Conservation (phyloP, 2,888 invertebrate species). For the Minunthozetes semirufus region DNA sequence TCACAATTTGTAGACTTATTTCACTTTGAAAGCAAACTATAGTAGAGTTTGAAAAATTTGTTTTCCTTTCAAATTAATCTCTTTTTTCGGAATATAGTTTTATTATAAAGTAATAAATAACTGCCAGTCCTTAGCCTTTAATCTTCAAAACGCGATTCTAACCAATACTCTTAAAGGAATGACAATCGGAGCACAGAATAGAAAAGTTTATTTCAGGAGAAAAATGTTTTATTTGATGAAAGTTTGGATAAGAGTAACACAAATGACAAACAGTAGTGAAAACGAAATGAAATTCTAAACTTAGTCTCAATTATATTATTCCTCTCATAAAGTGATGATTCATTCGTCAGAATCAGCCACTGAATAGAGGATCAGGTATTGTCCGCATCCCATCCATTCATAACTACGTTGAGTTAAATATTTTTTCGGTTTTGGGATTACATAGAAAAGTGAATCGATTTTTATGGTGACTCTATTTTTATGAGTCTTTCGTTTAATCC, state of each 20-base stretch:
- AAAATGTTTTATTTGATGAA: slow-evolving; percentile 3
- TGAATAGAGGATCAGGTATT: neutral
- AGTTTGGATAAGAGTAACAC: neutral
- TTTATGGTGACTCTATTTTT: too few species aligned
- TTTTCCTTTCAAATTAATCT: slow-evolving; percentile 12
- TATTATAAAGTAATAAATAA: slow-evolving; percentile 20
- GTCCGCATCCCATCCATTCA: neutral
- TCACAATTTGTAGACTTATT: neutral
- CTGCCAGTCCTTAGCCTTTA: slow-evolving; percentile 18
- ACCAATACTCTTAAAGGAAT: neutral
- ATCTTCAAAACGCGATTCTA: neutral
- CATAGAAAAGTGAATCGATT: neutral
- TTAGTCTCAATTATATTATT: slow-evolving; percentile 3
- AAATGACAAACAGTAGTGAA: neutral
- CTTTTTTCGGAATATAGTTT: slow-evolving; percentile 4
- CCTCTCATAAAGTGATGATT: neutral
- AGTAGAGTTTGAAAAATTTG: slow-evolving; percentile 27
- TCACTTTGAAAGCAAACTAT: neutral
- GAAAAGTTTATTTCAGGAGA: neutral
- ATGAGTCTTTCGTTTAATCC: neutral
- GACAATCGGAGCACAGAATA: neutral
- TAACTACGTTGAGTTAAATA: too few species aligned
- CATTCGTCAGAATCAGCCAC: neutral
- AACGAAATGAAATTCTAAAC: slow-evolving; percentile 1
- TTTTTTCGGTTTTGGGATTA: neutral